These are phyloP conservation scores for Phalacrocorax brasilianus DNA, from an alignment of 2,113 vertebrate genomes.

Conservation along the genomic window DNA sequence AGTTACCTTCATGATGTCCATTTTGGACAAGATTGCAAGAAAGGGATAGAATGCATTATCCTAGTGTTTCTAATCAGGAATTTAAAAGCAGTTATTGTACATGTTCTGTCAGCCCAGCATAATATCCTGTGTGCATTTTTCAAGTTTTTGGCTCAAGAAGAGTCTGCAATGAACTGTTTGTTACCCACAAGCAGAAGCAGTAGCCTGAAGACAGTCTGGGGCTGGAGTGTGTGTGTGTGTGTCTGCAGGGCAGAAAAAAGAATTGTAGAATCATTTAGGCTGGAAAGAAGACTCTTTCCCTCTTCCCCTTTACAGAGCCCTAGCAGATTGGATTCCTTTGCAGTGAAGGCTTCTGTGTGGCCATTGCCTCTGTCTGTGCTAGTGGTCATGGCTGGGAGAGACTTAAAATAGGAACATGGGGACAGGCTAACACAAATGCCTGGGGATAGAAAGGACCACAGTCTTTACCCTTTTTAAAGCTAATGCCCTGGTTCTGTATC, in stretches of 20 bases:
- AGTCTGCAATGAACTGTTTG: not conserved
- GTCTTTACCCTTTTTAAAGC: not conserved
- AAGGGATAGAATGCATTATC: not conserved
- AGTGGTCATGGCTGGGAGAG: not conserved
- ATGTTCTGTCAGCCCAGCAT: not conserved
- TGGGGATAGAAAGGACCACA: not conserved
- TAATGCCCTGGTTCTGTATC: not conserved
- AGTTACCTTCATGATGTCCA: not conserved
- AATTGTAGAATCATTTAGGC: not conserved
- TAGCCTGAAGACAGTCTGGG: not conserved
- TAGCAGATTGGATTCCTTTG: not conserved
- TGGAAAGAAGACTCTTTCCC: not conserved
- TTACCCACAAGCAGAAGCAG: not conserved
- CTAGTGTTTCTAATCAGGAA: not conserved
- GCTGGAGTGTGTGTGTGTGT: too few relatives aligned
- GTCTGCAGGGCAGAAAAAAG: not conserved
- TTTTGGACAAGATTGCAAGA: not conserved
- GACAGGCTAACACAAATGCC: not conserved
- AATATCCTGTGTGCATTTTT: not conserved
- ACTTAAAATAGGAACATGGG: not conserved
- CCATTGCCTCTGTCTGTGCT: not conserved
- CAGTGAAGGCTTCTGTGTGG: not conserved
- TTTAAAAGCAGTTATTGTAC: not conserved
- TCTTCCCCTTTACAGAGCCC: fast-evolving
- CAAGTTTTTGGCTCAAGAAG: not conserved